These are phyloP conservation scores for Synanthedon andrenaeformis DNA, from an alignment of 2,888 invertebrate genomes.

Conservation along the genomic window DNA sequence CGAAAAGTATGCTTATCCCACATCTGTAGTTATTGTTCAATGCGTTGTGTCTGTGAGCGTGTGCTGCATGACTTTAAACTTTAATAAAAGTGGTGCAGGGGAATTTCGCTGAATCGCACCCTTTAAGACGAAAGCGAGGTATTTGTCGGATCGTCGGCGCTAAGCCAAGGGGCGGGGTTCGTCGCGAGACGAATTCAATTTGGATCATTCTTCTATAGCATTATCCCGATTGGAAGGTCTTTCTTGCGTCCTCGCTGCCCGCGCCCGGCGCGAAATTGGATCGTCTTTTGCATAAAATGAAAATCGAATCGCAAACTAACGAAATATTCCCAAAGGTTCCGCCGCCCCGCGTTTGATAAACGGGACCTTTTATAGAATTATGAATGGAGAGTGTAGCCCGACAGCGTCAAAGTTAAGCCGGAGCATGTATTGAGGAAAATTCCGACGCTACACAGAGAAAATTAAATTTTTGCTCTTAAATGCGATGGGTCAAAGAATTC, in stretches of 20 bases:
- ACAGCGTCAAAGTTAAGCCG: conserved; percentile 6
- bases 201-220: conserved; percentile 63
- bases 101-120: conserved; percentile 51
- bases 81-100: conserved; percentile 50
- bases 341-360: conserved; percentile 24
- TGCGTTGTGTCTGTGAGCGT: too few species aligned
- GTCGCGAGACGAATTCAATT: conserved; percentile 52
- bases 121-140: conserved; percentile 34
- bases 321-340: conserved; percentile 41
- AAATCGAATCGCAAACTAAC: conserved; percentile 59
- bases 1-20: too few species aligned
- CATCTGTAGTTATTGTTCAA: too few species aligned
- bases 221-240: conserved; percentile 58
- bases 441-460: conserved; percentile 1
- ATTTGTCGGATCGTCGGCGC: conserved; percentile 29
- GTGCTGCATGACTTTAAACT: conserved; percentile 17
- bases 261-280: conserved; percentile 43
- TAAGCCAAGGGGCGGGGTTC: conserved; percentile 19
- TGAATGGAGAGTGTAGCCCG: conserved; percentile 12
- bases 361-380: conserved; percentile 33
- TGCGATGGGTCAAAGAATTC: conserved; percentile 5
- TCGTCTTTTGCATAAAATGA: conserved; percentile 67
- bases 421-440: background rate
- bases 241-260: conserved; percentile 17
- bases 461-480: conserved; percentile 5